A percentile compares a stretch with the other conserved stretches of the same genome.
Conservation (phyloP, 2,113 vertebrate species). For the Anoplopoma fimbria region DNA sequence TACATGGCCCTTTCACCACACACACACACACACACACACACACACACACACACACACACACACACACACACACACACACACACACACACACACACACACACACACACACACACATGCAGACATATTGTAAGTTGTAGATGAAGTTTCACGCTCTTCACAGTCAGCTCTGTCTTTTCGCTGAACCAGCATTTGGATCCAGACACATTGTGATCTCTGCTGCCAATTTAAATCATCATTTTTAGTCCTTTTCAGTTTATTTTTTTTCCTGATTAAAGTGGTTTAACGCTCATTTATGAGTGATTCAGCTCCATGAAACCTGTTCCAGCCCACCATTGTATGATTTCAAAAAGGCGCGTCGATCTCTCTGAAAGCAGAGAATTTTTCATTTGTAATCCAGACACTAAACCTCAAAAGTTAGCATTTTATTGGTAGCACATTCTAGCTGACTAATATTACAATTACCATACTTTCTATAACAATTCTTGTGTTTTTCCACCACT, state of each 20-base stretch:
- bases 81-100: background rate
- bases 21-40: constrained; percentile 9
- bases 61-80: constrained; percentile 6
- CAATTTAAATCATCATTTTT: constrained; percentile 12
- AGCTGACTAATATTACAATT: background rate
- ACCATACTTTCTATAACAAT: constrained; percentile 1
- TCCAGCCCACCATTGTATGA: constrained; percentile 18
- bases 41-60: constrained; percentile 1
- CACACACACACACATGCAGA: background rate
- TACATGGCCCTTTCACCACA: constrained; percentile 45
- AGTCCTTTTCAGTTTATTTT: background rate
- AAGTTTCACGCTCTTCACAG: constrained; percentile 7
- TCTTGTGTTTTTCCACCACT: background rate
- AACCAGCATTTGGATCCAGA: background rate
- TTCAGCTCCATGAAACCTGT: constrained; percentile 30
- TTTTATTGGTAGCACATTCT: constrained; percentile 1
- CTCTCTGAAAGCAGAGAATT: background rate
- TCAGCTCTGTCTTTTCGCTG: background rate
- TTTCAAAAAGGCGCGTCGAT: background rate
- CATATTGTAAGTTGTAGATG: background rate
- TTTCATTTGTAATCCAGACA: constrained; percentile 15
- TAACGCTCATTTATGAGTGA: background rate
- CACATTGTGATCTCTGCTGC: constrained; percentile 9
- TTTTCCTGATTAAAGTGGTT: background rate
- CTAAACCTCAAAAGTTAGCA: background rate